These are phyloP conservation scores for Oryzaephilus surinamensis DNA, from an alignment of 1,140 invertebrate genomes.

Conservation along the genomic window DNA sequence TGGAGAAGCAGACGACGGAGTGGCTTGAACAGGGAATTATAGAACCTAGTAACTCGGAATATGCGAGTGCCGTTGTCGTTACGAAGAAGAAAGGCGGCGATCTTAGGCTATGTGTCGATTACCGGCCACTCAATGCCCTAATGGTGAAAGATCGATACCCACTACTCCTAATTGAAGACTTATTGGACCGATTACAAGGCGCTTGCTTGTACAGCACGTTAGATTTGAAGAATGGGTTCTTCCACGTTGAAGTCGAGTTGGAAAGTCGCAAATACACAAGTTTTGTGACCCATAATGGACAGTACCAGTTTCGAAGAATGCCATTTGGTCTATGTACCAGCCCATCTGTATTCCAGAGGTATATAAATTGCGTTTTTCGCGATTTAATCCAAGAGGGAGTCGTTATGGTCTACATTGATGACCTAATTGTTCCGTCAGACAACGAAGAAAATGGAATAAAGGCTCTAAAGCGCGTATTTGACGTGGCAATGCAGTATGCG, in stretches of 20 bases:
- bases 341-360: conserved; percentile 5
- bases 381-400: too few species aligned
- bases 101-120: conserved; percentile 42
- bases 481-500: too few species aligned
- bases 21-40: too few species aligned
- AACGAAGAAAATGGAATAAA: too few species aligned
- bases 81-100: conserved; percentile 39
- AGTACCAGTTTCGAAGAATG: conserved; percentile 19
- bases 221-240: conserved; percentile 29
- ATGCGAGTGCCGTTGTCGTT: too few species aligned
- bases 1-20: too few species aligned
- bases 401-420: too few species aligned
- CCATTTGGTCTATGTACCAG: conserved; percentile 20
- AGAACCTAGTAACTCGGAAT: too few species aligned
- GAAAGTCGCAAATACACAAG: conserved; percentile 18
- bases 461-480: too few species aligned
- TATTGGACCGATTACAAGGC: conserved; percentile 22
- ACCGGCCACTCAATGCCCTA: conserved; percentile 36
- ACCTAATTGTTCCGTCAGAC: too few species aligned
- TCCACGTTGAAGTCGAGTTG: conserved; percentile 15
- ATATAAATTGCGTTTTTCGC: conserved; percentile 5
- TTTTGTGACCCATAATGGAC: conserved; percentile 15
- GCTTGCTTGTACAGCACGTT: conserved; percentile 18
- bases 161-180: conserved; percentile 30
- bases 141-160: conserved; percentile 29